Conservation (phyloP, 2,113 vertebrate species). For the Isurus oxyrinchus region DNA sequence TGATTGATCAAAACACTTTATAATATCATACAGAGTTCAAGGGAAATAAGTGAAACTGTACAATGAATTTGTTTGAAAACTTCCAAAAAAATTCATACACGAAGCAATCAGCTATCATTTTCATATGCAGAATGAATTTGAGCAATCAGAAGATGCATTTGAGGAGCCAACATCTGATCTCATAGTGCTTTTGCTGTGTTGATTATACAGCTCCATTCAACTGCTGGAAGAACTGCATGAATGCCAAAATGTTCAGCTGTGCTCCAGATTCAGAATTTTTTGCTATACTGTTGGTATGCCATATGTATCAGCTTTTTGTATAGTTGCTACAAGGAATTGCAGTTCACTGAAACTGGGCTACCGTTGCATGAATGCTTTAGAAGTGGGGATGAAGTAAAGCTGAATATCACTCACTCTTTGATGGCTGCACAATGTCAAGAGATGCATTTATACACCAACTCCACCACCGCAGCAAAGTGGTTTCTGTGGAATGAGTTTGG, state of each 20-base stretch:
- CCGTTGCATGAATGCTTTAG: not conserved
- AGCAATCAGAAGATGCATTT: conserved; percentile 24
- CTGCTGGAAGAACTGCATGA: not conserved
- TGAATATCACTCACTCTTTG: not conserved
- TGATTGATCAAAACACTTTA: conserved; percentile 32
- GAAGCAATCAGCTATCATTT: conserved; percentile 17
- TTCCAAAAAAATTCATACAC: conserved; percentile 1
- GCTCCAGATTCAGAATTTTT: conserved; percentile 20
- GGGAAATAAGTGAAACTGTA: not conserved
- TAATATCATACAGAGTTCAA: not conserved
- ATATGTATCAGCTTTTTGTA: conserved; percentile 8
- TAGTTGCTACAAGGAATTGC: not conserved
- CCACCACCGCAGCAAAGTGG: not conserved
- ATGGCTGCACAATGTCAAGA: not conserved
- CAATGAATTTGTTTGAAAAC: conserved; percentile 18
- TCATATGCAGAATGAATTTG: conserved; percentile 16
- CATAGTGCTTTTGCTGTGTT: conserved; percentile 4
- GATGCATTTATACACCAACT: not conserved
- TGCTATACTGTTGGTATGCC: not conserved
- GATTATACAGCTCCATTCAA: conserved; percentile 8
- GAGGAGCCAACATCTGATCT: conserved; percentile 26
- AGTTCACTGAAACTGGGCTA: conserved; percentile 10
- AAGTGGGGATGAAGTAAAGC: conserved; percentile 12
- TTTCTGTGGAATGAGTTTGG: not conserved
- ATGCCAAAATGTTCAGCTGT: conserved; percentile 32